These are phyloP conservation scores for Telmatherina bonti DNA, from an alignment of 2,797 vertebrate species.

Conservation along the genomic window DNA sequence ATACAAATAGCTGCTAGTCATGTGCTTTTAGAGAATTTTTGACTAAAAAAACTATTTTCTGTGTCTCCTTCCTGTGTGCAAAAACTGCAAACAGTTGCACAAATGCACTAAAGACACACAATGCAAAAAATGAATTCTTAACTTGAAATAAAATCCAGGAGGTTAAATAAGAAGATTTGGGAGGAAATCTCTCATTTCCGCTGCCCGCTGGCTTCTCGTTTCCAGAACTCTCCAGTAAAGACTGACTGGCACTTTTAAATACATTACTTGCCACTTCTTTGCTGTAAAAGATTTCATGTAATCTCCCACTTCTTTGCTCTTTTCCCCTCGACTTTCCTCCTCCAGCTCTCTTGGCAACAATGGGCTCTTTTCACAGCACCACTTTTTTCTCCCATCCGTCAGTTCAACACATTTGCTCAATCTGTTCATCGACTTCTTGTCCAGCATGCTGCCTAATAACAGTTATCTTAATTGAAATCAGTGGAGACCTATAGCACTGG, in stretches of 20 bases:
- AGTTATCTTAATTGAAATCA: slow-evolving; percentile 79
- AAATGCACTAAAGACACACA: background rate
- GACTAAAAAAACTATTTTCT: background rate
- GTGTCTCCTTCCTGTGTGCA: background rate
- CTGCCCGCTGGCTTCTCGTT: background rate
- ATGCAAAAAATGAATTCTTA: background rate
- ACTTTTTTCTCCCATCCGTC: slow-evolving; percentile 47
- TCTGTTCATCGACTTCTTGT: slow-evolving; percentile 54
- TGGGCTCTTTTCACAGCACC: slow-evolving; percentile 25
- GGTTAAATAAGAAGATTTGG: background rate
- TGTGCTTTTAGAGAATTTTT: background rate
- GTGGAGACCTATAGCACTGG: slow-evolving; percentile 52
- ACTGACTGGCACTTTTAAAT: slow-evolving; percentile 39
- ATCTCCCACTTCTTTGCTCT: slow-evolving; percentile 40
- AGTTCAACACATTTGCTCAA: slow-evolving; percentile 33
- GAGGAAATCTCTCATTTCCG: slow-evolving; percentile 2
- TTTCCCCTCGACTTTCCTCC: slow-evolving; percentile 39
- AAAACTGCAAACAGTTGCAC: background rate
- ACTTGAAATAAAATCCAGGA: background rate
- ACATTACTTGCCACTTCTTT: slow-evolving; percentile 45
- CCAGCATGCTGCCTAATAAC: slow-evolving; percentile 61
- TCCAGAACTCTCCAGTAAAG: slow-evolving; percentile 1
- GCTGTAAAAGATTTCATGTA: slow-evolving; percentile 40
- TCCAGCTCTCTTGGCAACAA: slow-evolving; percentile 36
- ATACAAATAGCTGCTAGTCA: background rate